Conservation (phyloP, 2,797 vertebrate species). For the Bryconaethiops microstoma region DNA sequence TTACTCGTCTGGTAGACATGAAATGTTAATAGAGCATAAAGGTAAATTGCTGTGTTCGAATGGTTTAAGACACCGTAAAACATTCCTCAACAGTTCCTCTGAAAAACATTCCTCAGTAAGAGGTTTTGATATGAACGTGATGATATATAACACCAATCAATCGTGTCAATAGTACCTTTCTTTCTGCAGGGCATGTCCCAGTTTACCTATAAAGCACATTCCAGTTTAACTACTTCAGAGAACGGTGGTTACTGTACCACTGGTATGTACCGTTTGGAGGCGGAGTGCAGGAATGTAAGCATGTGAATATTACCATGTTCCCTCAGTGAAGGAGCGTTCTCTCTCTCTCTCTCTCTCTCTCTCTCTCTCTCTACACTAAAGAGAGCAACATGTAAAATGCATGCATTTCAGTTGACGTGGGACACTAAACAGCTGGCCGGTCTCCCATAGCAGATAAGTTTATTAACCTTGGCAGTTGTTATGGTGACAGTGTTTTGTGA, state of each 20-base stretch:
- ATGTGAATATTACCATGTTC: conserved; percentile 12
- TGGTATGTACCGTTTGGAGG: conserved; percentile 28
- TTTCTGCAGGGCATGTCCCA: conserved; percentile 7
- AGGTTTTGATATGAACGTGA: not conserved
- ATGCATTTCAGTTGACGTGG: not conserved
- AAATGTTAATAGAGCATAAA: not conserved
- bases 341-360: not conserved
- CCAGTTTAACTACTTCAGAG: conserved; percentile 30
- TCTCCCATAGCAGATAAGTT: conserved; percentile 9
- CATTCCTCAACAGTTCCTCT: too few relatives aligned
- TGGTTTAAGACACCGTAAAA: too few relatives aligned
- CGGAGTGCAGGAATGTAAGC: conserved; percentile 16
- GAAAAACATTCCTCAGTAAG: not conserved
- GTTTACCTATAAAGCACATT: conserved; percentile 31
- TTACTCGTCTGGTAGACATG: not conserved
- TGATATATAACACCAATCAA: not conserved
- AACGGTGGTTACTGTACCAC: conserved; percentile 20
- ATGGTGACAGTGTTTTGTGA: conserved; percentile 70
- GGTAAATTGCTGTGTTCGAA: not conserved
- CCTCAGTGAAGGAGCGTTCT: not conserved
- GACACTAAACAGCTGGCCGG: not conserved
- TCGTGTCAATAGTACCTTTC: not conserved
- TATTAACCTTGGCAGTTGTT: conserved; percentile 68
- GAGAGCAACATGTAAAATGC: not conserved
- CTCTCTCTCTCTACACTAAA: not conserved